A percentile compares a stretch with the other conserved stretches of the same genome.
phyloP scores from a whole-genome alignment of 2,888 invertebrate species.

The Cyrtodaria siliqua region DNA sequence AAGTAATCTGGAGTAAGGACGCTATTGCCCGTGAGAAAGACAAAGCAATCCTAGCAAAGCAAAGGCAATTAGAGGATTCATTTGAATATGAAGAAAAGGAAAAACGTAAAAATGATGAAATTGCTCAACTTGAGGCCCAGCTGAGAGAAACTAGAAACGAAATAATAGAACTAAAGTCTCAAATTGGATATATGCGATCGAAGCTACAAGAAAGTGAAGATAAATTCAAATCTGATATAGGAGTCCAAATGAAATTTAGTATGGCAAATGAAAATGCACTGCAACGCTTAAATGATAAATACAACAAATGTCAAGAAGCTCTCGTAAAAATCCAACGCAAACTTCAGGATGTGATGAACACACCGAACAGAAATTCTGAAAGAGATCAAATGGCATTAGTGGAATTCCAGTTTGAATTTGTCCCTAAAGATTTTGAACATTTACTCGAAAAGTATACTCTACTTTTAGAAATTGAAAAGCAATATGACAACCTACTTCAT shows the following conservation, averaged over 20 bases:
- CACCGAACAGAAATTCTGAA: constrained; percentile 51
- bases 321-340: constrained; percentile 47
- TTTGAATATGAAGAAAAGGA: constrained; percentile 70
- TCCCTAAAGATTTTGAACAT: constrained; percentile 71
- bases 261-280: constrained; percentile 77
- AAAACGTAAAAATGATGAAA: constrained; percentile 62
- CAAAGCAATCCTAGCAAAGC: constrained; percentile 78
- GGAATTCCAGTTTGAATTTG: constrained; percentile 67
- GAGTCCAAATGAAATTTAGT: constrained; percentile 76
- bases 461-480: constrained; percentile 64
- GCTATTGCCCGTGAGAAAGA: constrained; percentile 71
- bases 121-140: constrained; percentile 63
- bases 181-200: constrained; percentile 62
- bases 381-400: constrained; percentile 63
- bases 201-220: constrained; percentile 64
- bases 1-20: constrained; percentile 67
- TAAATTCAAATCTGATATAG: constrained; percentile 69
- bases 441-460: constrained; percentile 69
- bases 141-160: constrained; percentile 61
- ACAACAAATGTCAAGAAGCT: constrained; percentile 35
- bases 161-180: constrained; percentile 59
- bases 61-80: constrained; percentile 74
- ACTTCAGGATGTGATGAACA: constrained; percentile 45
- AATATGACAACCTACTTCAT: constrained; percentile 70
- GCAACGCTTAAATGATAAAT: constrained; percentile 62